Conservation (phyloP, 2,888 invertebrate genomes). For the Polydrusus cervinus region DNA sequence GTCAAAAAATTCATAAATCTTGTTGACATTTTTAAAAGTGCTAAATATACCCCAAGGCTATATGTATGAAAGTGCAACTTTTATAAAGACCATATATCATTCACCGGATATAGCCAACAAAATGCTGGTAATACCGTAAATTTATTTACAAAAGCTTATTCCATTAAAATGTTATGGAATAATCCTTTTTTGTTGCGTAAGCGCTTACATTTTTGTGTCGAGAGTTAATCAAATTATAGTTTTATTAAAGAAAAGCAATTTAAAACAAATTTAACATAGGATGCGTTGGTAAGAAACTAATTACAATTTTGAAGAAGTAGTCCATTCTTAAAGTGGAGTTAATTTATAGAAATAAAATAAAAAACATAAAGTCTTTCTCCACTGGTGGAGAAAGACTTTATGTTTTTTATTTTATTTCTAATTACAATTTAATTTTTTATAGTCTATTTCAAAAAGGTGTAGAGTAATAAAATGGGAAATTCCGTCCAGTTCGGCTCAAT, state of each 20-base stretch:
- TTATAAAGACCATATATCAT: slow-evolving; percentile 7
- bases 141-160: slow-evolving; percentile 1
- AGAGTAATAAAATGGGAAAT: too few relatives aligned
- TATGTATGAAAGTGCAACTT: neutral
- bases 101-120: neutral
- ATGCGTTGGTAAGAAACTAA: too few relatives aligned
- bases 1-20: slow-evolving; percentile 5
- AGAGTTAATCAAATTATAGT: neutral
- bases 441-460: too few relatives aligned
- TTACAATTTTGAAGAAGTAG: too few relatives aligned
- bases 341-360: too few relatives aligned
- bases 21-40: neutral
- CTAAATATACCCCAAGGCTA: neutral
- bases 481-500: too few relatives aligned
- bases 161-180: slow-evolving; percentile 10
- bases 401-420: too few relatives aligned
- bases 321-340: too few relatives aligned
- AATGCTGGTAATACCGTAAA: slow-evolving; percentile 1
- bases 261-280: too few relatives aligned
- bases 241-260: neutral
- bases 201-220: neutral
- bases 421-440: too few relatives aligned
- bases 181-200: neutral
- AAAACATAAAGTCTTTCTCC: too few relatives aligned
- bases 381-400: too few relatives aligned